phyloP scores from a whole-genome alignment of 2,888 invertebrate genomes.

The Agonopterix heracliana region DNA sequence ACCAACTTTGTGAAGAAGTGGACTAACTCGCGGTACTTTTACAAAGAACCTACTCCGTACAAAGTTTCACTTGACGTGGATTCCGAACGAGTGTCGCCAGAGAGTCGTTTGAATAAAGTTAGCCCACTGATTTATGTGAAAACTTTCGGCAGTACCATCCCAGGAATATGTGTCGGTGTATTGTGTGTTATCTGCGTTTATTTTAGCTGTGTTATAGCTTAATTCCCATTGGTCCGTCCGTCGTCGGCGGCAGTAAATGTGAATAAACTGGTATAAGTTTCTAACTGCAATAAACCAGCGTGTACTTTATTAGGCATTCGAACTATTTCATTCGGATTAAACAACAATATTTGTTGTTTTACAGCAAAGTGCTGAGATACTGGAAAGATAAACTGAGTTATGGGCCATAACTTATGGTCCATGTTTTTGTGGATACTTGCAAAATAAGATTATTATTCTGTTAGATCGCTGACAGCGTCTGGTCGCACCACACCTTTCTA shows the following conservation, averaged over 20 bases:
- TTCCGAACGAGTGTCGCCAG: slow-evolving; percentile 69
- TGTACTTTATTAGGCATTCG: slow-evolving; percentile 1
- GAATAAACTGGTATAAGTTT: slow-evolving; percentile 10
- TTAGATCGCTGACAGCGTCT: too few species aligned
- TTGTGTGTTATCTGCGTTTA: slow-evolving; percentile 55
- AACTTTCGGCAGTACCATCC: slow-evolving; percentile 51
- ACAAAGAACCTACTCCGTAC: slow-evolving; percentile 50
- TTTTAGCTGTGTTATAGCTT: slow-evolving; percentile 44
- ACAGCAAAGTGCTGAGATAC: too few species aligned
- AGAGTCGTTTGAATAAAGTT: slow-evolving; percentile 75
- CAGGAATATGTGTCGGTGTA: slow-evolving; percentile 50
- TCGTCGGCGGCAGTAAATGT: slow-evolving; percentile 18
- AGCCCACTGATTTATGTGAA: slow-evolving; percentile 68
- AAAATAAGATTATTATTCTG: too few species aligned
- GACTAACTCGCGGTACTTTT: slow-evolving; percentile 43
- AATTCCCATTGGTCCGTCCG: slow-evolving; percentile 41
- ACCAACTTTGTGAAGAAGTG: slow-evolving; percentile 26
- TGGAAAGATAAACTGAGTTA: too few species aligned
- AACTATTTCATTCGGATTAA: slow-evolving; percentile 1
- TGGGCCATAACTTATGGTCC: too few species aligned
- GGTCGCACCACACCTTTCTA: too few species aligned
- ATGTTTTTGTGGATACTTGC: too few species aligned
- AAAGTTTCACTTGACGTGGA: slow-evolving; percentile 63
- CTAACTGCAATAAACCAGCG: slow-evolving; percentile 3
- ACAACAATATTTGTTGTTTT: not conserved